A percentile compares a stretch with the other conserved stretches of the same genome.
phyloP scores from a whole-genome alignment of 2,888 invertebrate genomes.

The Drosophila percnosoma region DNA sequence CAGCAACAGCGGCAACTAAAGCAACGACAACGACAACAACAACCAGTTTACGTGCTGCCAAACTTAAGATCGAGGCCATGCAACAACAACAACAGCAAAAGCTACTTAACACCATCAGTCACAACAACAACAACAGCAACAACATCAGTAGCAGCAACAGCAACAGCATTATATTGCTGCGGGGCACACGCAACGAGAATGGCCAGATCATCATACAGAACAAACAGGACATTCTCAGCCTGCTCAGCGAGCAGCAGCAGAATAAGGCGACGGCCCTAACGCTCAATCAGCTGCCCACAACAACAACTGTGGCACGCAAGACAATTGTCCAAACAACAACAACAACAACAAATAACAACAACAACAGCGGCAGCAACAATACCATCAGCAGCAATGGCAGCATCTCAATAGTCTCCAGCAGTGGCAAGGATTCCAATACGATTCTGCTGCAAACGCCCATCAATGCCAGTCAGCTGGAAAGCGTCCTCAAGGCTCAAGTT shows the following conservation, averaged over 20 bases:
- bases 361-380: slow-evolving; percentile 25
- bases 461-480: slow-evolving; percentile 84
- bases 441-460: slow-evolving; percentile 84
- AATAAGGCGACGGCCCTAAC: slow-evolving; percentile 78
- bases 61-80: slow-evolving; percentile 76
- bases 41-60: slow-evolving; percentile 70
- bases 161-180: slow-evolving; percentile 84
- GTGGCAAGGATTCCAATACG: slow-evolving; percentile 73
- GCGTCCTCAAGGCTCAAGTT: slow-evolving; percentile 76
- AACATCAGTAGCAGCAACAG: slow-evolving; percentile 65
- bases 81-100: slow-evolving; percentile 58
- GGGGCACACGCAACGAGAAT: slow-evolving; percentile 85
- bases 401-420: slow-evolving; percentile 68
- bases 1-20: slow-evolving; percentile 48
- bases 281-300: slow-evolving; percentile 81
- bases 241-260: slow-evolving; percentile 82
- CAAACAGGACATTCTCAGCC: slow-evolving; percentile 85
- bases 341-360: slow-evolving; percentile 58
- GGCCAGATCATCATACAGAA: slow-evolving; percentile 85
- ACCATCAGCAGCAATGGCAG: slow-evolving; percentile 31
- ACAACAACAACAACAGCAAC: slow-evolving; percentile 64
- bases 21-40: slow-evolving; percentile 49
- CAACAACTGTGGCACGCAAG: slow-evolving; percentile 82
- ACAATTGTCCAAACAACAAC: slow-evolving; percentile 73
- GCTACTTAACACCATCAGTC: slow-evolving; percentile 61